phyloP scores from a whole-genome alignment of 2,797 vertebrate genomes.

The Rhodeus uyekii region DNA sequence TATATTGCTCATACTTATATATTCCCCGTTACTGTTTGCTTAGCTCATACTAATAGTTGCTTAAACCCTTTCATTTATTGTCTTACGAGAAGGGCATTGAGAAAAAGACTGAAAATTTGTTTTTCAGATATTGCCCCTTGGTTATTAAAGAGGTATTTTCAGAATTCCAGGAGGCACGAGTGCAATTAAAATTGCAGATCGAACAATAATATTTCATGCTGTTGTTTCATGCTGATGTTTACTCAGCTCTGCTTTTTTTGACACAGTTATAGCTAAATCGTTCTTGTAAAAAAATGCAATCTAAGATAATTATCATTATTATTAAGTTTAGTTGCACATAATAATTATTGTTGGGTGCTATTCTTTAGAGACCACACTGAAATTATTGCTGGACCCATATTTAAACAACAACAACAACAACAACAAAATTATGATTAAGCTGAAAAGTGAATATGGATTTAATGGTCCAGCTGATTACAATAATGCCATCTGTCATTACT shows the following conservation, averaged over 20 bases:
- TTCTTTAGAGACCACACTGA: background rate
- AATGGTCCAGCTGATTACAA: background rate
- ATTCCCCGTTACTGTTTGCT: slow-evolving; percentile 79
- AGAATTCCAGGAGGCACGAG: background rate
- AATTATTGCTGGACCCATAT: background rate
- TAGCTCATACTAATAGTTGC: slow-evolving; percentile 83
- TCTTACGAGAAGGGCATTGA: slow-evolving; percentile 74
- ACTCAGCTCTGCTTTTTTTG: background rate
- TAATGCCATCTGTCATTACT: background rate
- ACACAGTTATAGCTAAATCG: background rate
- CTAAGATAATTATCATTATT: background rate
- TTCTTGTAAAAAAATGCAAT: background rate
- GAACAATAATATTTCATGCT: background rate
- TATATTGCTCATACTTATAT: slow-evolving; percentile 75
- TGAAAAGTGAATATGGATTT: background rate
- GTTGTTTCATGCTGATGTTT: no score
- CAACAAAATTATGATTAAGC: background rate
- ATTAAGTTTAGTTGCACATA: no score
- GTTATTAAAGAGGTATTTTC: background rate
- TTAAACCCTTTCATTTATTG: slow-evolving; percentile 84
- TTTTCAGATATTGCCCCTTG: slow-evolving; percentile 9
- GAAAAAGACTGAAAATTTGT: slow-evolving; percentile 33
- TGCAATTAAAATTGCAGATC: background rate
- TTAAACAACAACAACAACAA: no score
- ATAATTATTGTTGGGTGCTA: background rate